Base-by-base conservation (phyloP, 2,113 vertebrate genomes). In the Gobius niger region DNA sequence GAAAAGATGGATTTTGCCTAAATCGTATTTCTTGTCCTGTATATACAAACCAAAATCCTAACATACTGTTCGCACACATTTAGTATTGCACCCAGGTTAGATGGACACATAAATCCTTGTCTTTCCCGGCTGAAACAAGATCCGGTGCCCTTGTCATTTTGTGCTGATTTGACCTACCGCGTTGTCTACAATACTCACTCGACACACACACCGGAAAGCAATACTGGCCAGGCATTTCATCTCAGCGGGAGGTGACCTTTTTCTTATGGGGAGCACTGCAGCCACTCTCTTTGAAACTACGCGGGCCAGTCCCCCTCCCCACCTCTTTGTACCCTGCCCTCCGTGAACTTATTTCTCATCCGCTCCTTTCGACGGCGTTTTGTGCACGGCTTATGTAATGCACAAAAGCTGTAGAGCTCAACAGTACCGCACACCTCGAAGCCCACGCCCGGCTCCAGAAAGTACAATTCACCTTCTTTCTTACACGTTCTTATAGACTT, bases 191-290 rank as follows among this genome's bases (percentile, higher is more conserved):
- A 79, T 81, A 67, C 74, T 64, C 68, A 65, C 75, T 72, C 81
- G 73, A 80, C 80, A 80, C 78, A 75, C 66, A 66, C 53, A 68
- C 59, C 59, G 18, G 65, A 62, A 40, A 71, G 78, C 70, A 69
- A 15, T 52, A 68, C 52, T 66, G 63, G 52, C 64, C 56, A 75
- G 84, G 78, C 65, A 50, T 42, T 59, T 82, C 65, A 64, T 61
- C 46, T 63, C 47, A 51, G 68, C 70, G 77, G 76, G 56, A 62
- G 75, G 24, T 64, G 80, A 86, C 87, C 82, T 81, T 61, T 74
- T 47, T 47, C 9, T 53, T 67, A 24, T 44, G 8, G 51, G 59
- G 46, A 57, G n/a, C 13, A 34, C n/a, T 5, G 18, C 41, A 42
- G n/a, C 15, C 1, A 62, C 4, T 6, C 4, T 6, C 56, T 73